Percentiles rank a stretch among this genome's conserved stretches.
Evolutionary conservation across 2,113 vertebrate species (phyloP).

Genomic region (Ceyx cyanopectus): DNA sequence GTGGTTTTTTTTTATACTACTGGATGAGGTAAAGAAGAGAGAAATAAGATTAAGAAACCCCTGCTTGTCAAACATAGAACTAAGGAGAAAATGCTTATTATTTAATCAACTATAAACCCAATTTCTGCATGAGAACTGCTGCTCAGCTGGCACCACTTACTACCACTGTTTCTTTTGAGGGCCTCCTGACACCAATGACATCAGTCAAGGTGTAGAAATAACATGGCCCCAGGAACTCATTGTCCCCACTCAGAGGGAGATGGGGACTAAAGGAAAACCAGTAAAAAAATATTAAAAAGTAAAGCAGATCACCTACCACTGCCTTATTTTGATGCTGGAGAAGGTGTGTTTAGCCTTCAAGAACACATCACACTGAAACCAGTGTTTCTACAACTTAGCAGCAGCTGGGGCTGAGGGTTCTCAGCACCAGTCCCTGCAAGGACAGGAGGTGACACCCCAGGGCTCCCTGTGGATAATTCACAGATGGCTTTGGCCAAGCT

Average conservation of each 20-base stretch:
- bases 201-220: background rate
- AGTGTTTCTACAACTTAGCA: background rate
- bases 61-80: background rate
- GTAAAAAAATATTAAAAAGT: too few species aligned
- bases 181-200: background rate
- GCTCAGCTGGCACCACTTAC: background rate
- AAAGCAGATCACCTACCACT: rapidly evolving
- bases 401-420: background rate
- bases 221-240: background rate
- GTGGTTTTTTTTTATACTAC: background rate
- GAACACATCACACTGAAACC: background rate
- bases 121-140: background rate
- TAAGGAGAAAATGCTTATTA: background rate
- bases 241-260: background rate
- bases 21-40: background rate
- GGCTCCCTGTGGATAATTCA: background rate
- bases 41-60: background rate
- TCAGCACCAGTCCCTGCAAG: background rate
- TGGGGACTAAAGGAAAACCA: background rate
- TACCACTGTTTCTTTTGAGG: rapidly evolving
- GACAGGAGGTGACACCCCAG: background rate
- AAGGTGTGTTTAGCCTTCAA: background rate
- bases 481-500: background rate
- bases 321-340: background rate
- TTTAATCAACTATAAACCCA: background rate